Percentiles rank a stretch among this genome's conserved stretches.
Evolutionary conservation across 1,140 invertebrate genomes (phyloP).

Genomic region (Drosophila setifemur): DNA sequence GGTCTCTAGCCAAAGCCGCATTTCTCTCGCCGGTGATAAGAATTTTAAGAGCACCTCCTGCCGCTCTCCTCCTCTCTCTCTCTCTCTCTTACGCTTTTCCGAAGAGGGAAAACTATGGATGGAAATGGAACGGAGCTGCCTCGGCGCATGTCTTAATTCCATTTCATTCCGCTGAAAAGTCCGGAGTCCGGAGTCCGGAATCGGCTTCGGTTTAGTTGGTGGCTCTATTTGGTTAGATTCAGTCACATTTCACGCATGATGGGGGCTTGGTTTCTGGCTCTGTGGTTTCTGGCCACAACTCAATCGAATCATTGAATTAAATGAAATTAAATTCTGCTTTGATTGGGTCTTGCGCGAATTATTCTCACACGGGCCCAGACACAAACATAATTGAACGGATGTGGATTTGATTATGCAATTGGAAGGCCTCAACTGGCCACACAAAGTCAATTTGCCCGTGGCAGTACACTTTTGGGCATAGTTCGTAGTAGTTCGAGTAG

Average conservation of each 20-base stretch:
- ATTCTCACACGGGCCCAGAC: constrained; percentile 15
- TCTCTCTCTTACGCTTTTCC: constrained; percentile 22
- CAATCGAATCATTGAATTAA: constrained; percentile 6
- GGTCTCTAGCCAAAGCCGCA: background rate
- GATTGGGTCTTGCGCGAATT: constrained; percentile 16
- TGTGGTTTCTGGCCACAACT: background rate
- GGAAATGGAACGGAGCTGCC: constrained; percentile 17
- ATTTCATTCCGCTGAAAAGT: constrained; percentile 6
- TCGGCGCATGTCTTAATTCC: constrained; percentile 21
- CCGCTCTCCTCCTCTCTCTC: constrained; percentile 22
- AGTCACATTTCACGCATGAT: background rate
- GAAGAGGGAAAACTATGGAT: constrained; percentile 43
- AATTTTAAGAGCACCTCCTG: background rate
- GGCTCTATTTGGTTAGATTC: constrained; percentile 27
- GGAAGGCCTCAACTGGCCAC: constrained; percentile 3
- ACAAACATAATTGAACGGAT: constrained; percentile 32
- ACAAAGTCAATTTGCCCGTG: constrained; percentile 33
- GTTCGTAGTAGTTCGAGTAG: too few species aligned
- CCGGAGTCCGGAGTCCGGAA: background rate
- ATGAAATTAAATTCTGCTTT: constrained; percentile 31
- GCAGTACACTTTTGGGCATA: too few species aligned
- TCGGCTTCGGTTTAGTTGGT: constrained; percentile 28
- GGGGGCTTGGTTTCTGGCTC: background rate
- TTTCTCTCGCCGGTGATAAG: constrained; percentile 3
- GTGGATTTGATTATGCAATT: constrained; percentile 38